These are phyloP conservation scores for Phenganax subtilis DNA, from an alignment of 92 coral and sea anemone genomes.

Conservation along the genomic window DNA sequence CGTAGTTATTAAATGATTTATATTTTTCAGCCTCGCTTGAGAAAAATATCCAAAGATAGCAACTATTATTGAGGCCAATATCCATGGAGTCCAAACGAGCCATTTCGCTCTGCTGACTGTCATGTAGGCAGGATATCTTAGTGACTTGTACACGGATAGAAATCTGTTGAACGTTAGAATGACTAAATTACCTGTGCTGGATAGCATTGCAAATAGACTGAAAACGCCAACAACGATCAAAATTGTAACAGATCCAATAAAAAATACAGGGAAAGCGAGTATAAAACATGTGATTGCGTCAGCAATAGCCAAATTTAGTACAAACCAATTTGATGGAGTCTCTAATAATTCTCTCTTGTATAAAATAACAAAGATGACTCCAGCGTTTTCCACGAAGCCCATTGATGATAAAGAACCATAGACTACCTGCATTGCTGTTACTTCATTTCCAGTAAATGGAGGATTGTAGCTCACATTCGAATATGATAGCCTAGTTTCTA, in stretches of 20 bases:
- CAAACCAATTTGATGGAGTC: slow-evolving; percentile 17
- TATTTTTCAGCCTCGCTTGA: neutral
- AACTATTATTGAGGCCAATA: neutral
- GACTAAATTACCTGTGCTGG: neutral
- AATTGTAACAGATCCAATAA: neutral
- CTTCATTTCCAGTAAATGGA: neutral
- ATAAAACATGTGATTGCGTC: neutral
- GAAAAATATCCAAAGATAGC: neutral
- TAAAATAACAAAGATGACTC: neutral
- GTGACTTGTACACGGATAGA: slow-evolving; percentile 5
- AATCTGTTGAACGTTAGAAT: slow-evolving; percentile 13
- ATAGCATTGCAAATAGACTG: neutral
- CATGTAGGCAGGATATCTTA: slow-evolving; percentile 16
- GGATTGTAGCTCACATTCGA: too few relatives aligned
- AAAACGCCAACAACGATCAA: neutral
- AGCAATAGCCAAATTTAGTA: slow-evolving; percentile 17
- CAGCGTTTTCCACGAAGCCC: neutral
- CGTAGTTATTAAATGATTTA: neutral
- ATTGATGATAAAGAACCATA: neutral
- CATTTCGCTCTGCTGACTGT: neutral
- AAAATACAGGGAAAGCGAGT: neutral
- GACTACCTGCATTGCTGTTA: neutral
- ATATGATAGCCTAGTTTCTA: too few relatives aligned
- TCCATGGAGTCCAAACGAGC: slow-evolving; percentile 6
- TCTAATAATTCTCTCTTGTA: neutral